Percentiles rank a stretch among this genome's conserved stretches.
Conservation (phyloP, 2,797 vertebrate genomes). For the Loriculus beryllinus region DNA sequence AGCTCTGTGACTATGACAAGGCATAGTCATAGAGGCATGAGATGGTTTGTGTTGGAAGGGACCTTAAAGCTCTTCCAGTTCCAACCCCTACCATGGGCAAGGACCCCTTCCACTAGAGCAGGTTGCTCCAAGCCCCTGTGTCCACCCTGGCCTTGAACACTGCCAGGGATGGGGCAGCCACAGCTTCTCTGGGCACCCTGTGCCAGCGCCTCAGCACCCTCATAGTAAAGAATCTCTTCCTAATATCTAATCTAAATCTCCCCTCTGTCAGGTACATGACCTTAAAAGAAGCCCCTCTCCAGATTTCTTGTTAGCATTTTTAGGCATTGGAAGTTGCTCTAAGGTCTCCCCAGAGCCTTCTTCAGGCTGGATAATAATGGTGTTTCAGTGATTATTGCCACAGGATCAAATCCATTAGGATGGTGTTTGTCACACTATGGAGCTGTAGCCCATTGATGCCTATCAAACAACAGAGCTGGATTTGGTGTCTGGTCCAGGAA, state of each 20-base stretch:
- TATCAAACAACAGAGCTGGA: accelerated
- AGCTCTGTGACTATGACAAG: no score
- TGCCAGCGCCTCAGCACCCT: neutral
- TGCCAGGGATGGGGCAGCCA: neutral
- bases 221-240: neutral
- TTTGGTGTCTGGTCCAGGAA: neutral
- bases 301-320: neutral
- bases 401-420: neutral
- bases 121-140: neutral
- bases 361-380: neutral
- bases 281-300: neutral
- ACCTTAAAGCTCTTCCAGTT: neutral
- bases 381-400: neutral
- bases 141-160: neutral
- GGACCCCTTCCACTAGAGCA: neutral
- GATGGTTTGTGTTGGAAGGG: neutral
- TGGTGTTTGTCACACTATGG: neutral
- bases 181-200: neutral
- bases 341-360: neutral
- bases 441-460: neutral
- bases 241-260: neutral
- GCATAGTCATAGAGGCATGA: neutral
- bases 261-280: neutral
- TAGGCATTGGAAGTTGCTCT: neutral
- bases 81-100: neutral